phyloP scores from a whole-genome alignment of 2,888 invertebrate species.

The Notodonta ziczac region DNA sequence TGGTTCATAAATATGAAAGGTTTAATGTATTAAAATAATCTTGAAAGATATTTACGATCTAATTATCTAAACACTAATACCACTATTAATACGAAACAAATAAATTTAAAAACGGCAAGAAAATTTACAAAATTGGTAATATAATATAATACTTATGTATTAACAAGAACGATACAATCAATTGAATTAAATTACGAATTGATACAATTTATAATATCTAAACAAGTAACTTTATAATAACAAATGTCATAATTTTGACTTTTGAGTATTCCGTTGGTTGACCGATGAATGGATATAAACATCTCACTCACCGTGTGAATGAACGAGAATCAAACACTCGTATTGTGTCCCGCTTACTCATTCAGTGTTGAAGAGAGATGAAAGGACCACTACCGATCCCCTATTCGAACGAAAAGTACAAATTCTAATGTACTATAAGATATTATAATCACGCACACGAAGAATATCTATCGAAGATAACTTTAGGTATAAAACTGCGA shows the following conservation, averaged over 20 bases:
- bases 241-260: background rate
- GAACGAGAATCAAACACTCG: background rate
- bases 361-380: background rate
- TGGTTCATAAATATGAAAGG: too few species aligned
- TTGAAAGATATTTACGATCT: background rate
- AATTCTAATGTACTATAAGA: too few species aligned
- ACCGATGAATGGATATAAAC: background rate
- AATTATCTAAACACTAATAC: background rate
- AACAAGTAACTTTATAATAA: background rate
- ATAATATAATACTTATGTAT: slow-evolving; percentile 1
- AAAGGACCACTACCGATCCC: background rate
- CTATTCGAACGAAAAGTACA: too few species aligned
- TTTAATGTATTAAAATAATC: too few species aligned
- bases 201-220: background rate
- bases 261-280: background rate
- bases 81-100: slow-evolving; percentile 2
- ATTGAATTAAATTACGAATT: slow-evolving; percentile 10
- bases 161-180: slow-evolving; percentile 5
- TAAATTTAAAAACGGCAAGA: slow-evolving; percentile 6
- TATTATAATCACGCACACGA: too few species aligned
- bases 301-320: background rate
- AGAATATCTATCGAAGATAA: too few species aligned
- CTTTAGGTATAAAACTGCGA: too few species aligned
- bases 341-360: background rate
- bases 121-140: slow-evolving; percentile 13